Conservation (phyloP, 2,797 vertebrate species). For the Yasuhikotakia modesta region DNA sequence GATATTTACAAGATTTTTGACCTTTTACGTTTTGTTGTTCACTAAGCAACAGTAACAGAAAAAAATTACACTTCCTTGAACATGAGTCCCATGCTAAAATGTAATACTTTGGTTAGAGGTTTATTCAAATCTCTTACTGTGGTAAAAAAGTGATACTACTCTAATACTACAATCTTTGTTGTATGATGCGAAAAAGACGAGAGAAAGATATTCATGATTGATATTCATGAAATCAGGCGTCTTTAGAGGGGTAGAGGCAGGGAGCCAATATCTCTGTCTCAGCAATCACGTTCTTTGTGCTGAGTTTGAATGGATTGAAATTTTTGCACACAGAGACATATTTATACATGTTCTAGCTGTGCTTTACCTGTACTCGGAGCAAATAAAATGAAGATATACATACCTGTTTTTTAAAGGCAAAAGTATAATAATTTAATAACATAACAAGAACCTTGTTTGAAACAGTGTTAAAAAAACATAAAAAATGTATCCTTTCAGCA, state of each 20-base stretch:
- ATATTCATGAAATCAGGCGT: constrained; percentile 74
- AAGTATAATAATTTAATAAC: not conserved
- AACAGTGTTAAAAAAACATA: not conserved
- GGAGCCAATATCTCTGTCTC: constrained; percentile 62
- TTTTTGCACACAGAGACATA: constrained; percentile 60
- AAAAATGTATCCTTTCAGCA: not conserved
- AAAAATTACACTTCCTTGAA: too few species aligned
- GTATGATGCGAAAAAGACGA: not conserved
- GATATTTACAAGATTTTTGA: too few species aligned
- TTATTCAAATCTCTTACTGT: too few species aligned
- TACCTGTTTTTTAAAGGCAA: not conserved
- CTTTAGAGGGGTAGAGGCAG: constrained; percentile 66
- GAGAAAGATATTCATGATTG: constrained; percentile 52
- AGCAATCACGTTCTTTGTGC: constrained; percentile 76
- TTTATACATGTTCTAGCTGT: constrained; percentile 25
- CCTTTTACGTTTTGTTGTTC: too few species aligned
- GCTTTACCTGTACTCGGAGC: not conserved
- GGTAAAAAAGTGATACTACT: too few species aligned
- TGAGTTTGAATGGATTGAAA: constrained; percentile 61
- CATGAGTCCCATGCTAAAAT: too few species aligned
- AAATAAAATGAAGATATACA: not conserved
- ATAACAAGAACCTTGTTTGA: not conserved
- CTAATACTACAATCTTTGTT: not conserved
- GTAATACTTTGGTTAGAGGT: too few species aligned
- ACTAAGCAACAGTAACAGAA: too few species aligned